Base-by-base conservation (phyloP, 1,140 invertebrate species). In the Orius laevigatus region DNA sequence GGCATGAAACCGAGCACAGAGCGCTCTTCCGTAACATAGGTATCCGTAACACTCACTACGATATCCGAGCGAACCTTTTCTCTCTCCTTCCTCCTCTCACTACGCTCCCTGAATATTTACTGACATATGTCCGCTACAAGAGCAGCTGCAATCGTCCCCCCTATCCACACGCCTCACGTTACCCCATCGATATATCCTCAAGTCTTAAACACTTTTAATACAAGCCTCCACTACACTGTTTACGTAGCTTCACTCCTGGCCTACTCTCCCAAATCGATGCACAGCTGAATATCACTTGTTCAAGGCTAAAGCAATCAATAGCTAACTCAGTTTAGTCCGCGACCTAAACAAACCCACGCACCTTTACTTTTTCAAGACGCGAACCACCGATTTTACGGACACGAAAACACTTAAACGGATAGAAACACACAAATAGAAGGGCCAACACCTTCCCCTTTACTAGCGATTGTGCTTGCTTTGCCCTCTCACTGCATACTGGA, bases 211-310 rank as follows among this genome's bases (percentile, higher is more conserved):
- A 39, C 36, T 39, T 39, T 42, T 18, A 36, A 41, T 49, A 31
- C 20, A 20, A 15, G 25, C 38, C 25, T 31, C 38, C 47, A 25
- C 31, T 36, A n/a, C 36, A 36, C 34, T 48, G 33, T 14, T 45
- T 32, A 11, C 15, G 33, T 18, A 39, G 20, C 16, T 40, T 15
- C 25, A 39, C 47, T 49, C 39, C 47, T 39, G 36, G 36, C 47
- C 12, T 39, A 11, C 36, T 36, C 31, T 11, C 31, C 11, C 31
- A 11, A 32, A 47, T 16, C 45, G 31, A 16, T 47, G 31, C 34
- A 41, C 47, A 49, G 47, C 47, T 49, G 47, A 39, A 49, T 49
- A 49, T 49, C 47, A 49, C 47, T 49, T 49, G 47, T 49, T 49
- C 47, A 31, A 49, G 47, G 39, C 38, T 49, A 41, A 38, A 41